Evolutionary conservation across 1,140 invertebrate genomes (phyloP).

Genomic region (Scaptomyza graminum): DNA sequence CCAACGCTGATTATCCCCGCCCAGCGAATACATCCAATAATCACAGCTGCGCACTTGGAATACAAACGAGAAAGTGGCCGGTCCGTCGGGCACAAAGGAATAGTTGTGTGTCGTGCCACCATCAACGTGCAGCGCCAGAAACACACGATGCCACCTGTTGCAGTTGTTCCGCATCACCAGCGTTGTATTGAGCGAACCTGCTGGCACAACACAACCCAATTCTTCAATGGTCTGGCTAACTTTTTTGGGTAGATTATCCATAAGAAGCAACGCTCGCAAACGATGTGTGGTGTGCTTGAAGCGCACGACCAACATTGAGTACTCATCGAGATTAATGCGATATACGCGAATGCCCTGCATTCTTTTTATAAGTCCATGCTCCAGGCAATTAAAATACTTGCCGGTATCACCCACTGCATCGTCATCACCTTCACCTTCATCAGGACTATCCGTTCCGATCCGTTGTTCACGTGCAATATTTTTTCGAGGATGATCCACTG

Average conservation of each 20-base stretch:
- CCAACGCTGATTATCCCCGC: conserved; percentile 6
- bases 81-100: conserved; percentile 17
- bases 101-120: neutral
- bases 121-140: conserved; percentile 30
- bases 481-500: too few species aligned
- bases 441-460: too few species aligned
- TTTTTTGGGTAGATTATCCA: neutral
- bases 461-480: too few species aligned
- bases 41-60: conserved; percentile 55
- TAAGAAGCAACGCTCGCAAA: conserved; percentile 26
- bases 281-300: conserved; percentile 28
- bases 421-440: conserved; percentile 1
- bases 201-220: conserved; percentile 23
- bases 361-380: neutral
- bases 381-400: neutral
- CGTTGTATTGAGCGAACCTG: neutral
- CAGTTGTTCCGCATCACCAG: conserved; percentile 59
- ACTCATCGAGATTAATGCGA: conserved; percentile 29
- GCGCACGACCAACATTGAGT: conserved; percentile 37
- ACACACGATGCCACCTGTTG: neutral
- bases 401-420: conserved; percentile 12
- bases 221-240: conserved; percentile 1
- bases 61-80: conserved; percentile 28
- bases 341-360: conserved; percentile 30
- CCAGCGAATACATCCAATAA: conserved; percentile 34